These are phyloP conservation scores for Etheostoma spectabile DNA, from an alignment of 2,113 vertebrate genomes.

Conservation along the genomic window DNA sequence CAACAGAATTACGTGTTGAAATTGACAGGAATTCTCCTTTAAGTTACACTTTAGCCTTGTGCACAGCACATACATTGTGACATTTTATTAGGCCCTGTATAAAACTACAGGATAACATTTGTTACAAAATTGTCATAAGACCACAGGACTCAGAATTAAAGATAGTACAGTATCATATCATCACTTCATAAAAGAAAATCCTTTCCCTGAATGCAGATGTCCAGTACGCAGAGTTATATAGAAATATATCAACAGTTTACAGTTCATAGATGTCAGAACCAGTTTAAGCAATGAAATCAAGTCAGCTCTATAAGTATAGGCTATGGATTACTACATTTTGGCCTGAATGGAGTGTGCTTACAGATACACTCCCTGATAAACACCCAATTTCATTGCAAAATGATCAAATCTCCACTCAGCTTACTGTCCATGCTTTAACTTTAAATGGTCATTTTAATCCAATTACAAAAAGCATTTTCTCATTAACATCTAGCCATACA, in stretches of 20 bases:
- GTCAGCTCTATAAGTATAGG: background rate
- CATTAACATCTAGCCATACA: background rate
- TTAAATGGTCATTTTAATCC: background rate
- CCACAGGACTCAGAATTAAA: conserved; percentile 68
- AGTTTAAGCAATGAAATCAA: conserved; percentile 9
- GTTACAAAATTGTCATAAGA: conserved; percentile 75
- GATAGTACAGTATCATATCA: conserved; percentile 61
- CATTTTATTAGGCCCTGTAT: conserved; percentile 87
- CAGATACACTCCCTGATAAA: background rate
- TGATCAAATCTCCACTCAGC: background rate
- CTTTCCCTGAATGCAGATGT: conserved; percentile 24
- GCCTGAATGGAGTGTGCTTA: background rate
- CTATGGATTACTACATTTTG: background rate
- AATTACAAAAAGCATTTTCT: background rate
- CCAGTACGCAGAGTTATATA: conserved; percentile 31
- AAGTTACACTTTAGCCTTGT: conserved; percentile 83
- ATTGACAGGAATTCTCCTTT: background rate
- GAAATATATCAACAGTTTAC: conserved; percentile 19
- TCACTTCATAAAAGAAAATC: conserved; percentile 29
- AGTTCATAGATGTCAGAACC: conserved; percentile 1
- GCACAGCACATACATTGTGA: conserved; percentile 93
- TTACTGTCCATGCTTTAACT: background rate
- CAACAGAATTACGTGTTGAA: too few relatives aligned
- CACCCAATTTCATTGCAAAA: background rate
- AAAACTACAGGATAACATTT: conserved; percentile 91